Conservation (phyloP, 2,113 vertebrate species). For the Chaetodon trifascialis region DNA sequence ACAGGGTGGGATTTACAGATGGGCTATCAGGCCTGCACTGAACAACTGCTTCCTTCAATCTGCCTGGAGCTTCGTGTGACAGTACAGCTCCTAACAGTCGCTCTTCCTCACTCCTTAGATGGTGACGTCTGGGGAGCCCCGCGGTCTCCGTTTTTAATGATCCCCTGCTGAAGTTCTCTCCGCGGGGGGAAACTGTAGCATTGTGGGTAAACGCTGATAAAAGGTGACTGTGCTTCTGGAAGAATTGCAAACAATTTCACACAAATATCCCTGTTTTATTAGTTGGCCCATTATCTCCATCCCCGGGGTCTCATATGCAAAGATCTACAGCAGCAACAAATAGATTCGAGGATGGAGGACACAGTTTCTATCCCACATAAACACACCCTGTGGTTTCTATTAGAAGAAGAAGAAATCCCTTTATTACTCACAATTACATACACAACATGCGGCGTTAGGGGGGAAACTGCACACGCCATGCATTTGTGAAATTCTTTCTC, state of each 20-base stretch:
- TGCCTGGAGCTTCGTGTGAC: conserved; percentile 17
- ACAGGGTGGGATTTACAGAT: conserved; percentile 65
- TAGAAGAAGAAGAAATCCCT: no score
- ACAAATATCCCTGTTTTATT: conserved; percentile 35
- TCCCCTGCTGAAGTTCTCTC: conserved; percentile 15
- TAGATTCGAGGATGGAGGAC: conserved; percentile 15
- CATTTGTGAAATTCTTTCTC: no score
- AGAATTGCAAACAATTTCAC: conserved; percentile 22
- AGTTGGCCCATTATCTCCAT: conserved; percentile 25
- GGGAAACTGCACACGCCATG: no score
- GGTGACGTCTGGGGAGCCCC: background rate
- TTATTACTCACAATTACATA: no score
- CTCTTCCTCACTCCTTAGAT: conserved; percentile 13
- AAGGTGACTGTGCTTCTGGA: conserved; percentile 7
- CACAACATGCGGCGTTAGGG: no score
- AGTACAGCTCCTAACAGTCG: conserved; percentile 6
- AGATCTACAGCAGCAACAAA: background rate
- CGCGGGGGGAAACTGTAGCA: background rate
- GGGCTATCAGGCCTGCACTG: conserved; percentile 51
- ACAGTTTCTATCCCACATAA: conserved; percentile 16
- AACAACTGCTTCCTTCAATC: conserved; percentile 48
- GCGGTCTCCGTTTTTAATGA: conserved; percentile 39
- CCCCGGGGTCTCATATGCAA: conserved; percentile 4
- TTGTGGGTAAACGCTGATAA: conserved; percentile 38
- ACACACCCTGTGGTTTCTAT: conserved; percentile 17